Conservation (phyloP, 2,113 vertebrate species). For the Phocoena phocoena region DNA sequence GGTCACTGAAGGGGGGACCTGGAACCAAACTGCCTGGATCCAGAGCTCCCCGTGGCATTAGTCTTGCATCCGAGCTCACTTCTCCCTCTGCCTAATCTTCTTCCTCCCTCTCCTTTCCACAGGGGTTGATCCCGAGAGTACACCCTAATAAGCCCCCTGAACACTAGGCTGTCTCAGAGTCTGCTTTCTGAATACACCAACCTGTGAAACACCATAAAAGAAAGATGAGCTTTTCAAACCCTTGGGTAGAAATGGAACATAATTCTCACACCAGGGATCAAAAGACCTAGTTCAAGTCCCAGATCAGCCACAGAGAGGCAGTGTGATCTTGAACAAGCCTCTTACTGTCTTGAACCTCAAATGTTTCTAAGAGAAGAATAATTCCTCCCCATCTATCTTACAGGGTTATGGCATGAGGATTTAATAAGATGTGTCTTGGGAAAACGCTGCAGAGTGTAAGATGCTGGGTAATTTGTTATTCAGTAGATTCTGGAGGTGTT, state of each 20-base stretch:
- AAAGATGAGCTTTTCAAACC: not conserved
- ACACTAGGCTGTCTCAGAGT: not conserved
- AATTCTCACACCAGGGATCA: not conserved
- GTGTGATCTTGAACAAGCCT: not conserved
- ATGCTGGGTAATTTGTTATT: not conserved
- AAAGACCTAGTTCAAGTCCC: not conserved
- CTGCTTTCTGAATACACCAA: not conserved
- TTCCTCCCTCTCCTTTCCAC: not conserved
- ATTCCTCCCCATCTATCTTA: not conserved
- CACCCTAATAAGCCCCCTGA: not conserved
- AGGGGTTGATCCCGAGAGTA: not conserved
- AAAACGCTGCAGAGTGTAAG: not conserved
- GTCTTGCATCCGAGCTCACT: not conserved
- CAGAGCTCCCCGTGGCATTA: not conserved
- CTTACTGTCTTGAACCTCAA: not conserved
- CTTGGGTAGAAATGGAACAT: not conserved
- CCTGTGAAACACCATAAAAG: not conserved
- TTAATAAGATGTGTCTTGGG: not conserved
- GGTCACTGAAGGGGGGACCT: not conserved
- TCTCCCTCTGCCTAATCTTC: not conserved
- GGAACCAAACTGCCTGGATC: no score
- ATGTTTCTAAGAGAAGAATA: not conserved
- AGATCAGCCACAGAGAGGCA: conserved; percentile 11
- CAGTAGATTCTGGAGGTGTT: not conserved
- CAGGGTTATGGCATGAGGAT: not conserved